Percentiles rank a stretch among this genome's conserved stretches.
Evolutionary conservation across 2,113 vertebrate genomes (phyloP).

Genomic region (Oncorhynchus gorbuscha): DNA sequence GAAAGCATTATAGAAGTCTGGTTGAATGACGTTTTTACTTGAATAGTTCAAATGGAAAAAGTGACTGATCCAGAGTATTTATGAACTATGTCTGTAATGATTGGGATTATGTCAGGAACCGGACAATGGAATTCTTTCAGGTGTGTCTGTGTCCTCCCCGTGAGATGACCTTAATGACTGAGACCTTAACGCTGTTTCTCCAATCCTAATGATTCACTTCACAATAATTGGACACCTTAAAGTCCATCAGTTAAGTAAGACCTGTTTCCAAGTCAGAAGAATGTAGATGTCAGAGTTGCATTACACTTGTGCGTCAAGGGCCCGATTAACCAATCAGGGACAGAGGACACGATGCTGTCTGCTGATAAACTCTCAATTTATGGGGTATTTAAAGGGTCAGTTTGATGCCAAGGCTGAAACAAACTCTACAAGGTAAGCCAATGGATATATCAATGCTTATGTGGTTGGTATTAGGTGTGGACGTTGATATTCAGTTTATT

Average conservation of each 20-base stretch:
- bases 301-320: constrained; percentile 43
- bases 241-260: constrained; percentile 7
- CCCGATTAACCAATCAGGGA: constrained; percentile 28
- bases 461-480: neutral
- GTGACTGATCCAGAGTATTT: neutral
- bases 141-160: constrained; percentile 34
- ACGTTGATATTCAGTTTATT: neutral
- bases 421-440: constrained; percentile 49
- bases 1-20: too few relatives aligned
- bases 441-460: neutral
- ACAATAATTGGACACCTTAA: constrained; percentile 45
- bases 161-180: constrained; percentile 32
- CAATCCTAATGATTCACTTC: neutral
- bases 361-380: neutral
- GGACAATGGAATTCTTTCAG: constrained; percentile 56
- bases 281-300: constrained; percentile 47
- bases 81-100: neutral
- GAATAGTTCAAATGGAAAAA: too few relatives aligned
- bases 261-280: constrained; percentile 64
- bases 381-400: constrained; percentile 54
- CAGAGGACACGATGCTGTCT: neutral
- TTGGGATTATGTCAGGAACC: neutral
- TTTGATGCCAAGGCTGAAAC: neutral
- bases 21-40: too few relatives aligned
- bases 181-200: neutral